phyloP scores from a whole-genome alignment of 1,140 invertebrate genomes.

The Choristoneura fumiferana region DNA sequence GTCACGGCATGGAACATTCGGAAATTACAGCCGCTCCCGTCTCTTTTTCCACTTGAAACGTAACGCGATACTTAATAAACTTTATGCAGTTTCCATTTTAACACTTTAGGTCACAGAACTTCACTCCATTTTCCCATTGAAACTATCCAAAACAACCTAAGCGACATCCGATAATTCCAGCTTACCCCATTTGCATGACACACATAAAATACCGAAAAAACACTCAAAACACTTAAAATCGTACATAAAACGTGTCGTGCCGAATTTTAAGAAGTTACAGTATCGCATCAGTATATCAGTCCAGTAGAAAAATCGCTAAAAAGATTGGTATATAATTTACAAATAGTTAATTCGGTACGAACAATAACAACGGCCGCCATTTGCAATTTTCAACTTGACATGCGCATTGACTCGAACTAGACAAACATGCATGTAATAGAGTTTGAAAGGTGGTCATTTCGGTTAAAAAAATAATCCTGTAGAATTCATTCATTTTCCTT shows the following conservation, averaged over 20 bases:
- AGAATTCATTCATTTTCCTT: not conserved
- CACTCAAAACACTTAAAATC: constrained; percentile 77
- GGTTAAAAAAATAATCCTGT: not conserved
- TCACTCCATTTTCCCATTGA: constrained; percentile 73
- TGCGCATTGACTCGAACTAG: constrained; percentile 76
- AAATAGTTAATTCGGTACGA: constrained; percentile 78
- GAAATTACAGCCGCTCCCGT: constrained; percentile 59
- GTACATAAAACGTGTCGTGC: constrained; percentile 68
- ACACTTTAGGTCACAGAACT: constrained; percentile 67
- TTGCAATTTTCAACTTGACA: constrained; percentile 80
- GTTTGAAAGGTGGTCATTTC: constrained; percentile 39
- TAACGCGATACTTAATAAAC: constrained; percentile 48
- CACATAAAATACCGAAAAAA: constrained; percentile 77
- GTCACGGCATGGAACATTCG: constrained; percentile 78
- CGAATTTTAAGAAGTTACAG: constrained; percentile 69
- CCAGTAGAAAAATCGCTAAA: constrained; percentile 75
- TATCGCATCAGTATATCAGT: constrained; percentile 70
- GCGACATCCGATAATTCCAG: constrained; percentile 79
- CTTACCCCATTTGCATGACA: constrained; percentile 80
- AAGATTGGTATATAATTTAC: constrained; percentile 78
- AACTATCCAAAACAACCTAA: constrained; percentile 79
- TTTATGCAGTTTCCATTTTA: constrained; percentile 67
- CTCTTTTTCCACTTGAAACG: constrained; percentile 43
- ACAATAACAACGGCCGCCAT: constrained; percentile 80
- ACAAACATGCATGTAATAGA: constrained; percentile 66